Evolutionary conservation across 2,797 vertebrate species (phyloP).

Genomic region (Sibirionetta formosa): DNA sequence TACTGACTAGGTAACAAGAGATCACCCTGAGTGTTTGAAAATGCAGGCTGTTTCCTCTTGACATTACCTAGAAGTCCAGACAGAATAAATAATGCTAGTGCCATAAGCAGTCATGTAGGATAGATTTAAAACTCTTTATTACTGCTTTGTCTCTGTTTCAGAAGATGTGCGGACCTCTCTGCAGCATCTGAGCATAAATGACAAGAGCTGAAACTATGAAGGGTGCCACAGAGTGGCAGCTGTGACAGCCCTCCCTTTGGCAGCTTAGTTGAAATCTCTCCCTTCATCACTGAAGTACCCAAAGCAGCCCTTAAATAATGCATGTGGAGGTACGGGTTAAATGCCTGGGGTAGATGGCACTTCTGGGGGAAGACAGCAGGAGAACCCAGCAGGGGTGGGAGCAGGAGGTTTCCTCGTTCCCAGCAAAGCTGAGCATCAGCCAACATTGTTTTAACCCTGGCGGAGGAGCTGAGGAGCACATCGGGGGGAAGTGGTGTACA

Average conservation of each 20-base stretch:
- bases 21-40: not conserved
- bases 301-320: not conserved
- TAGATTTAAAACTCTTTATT: not conserved
- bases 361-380: not conserved
- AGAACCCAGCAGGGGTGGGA: not conserved
- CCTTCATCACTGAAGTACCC: not conserved
- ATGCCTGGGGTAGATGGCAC: rapidly evolving
- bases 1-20: not conserved
- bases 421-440: not conserved
- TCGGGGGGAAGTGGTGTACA: not conserved
- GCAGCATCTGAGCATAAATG: not conserved
- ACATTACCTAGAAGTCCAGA: not conserved
- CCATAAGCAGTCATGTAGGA: not conserved
- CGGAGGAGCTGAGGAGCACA: rapidly evolving
- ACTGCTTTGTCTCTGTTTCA: not conserved
- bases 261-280: not conserved
- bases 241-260: not conserved
- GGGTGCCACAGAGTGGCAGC: not conserved
- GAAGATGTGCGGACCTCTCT: not conserved
- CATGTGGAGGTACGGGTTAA: not conserved
- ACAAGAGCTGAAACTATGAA: not conserved
- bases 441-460: rapidly evolving
- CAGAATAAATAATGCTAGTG: not conserved
- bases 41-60: not conserved
- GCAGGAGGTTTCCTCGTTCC: not conserved